Base-by-base conservation (phyloP, 2,888 invertebrate species). In the Agonopterix subpropinquella region DNA sequence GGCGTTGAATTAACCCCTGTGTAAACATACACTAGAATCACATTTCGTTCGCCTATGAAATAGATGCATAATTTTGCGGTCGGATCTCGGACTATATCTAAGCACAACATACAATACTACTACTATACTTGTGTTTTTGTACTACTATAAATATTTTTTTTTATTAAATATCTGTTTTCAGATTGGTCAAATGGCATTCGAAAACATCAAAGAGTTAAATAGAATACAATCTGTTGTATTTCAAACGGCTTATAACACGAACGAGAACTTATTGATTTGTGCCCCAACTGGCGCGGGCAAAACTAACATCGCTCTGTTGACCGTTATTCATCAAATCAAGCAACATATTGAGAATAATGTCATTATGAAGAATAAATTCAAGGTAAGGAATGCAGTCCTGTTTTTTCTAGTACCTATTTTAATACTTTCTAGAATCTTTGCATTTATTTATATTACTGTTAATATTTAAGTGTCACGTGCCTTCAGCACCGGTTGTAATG, bases 231-330 rank as follows among this genome's bases (percentile, higher is more conserved):
- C 97, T 0, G 94, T 98, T 44, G 99, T 99, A 0, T 99, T 94
- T 78, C 93, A 96, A 53, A 93, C 96, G 0, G 99, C 99, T 0
- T 99, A 99, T 84, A 93, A 95, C 64, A 96, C 96, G 2, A 98
- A 98, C 73, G 98, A 99, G 74, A 99, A 99, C 80, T 90, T 99
- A 64, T 82, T 99, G 47, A 97, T 99, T 50, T 99, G 99, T 80
- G 99, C 99, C 0, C 99, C 99, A 0, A 99, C 99, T 0, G 99
- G 99, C 4, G 98, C 99, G 0, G 99, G 99, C 35, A 99, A 99
- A 86, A 99, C 99, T 0, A 99, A 99, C 75, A 96, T 99, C 49
- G 99, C 99, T 0, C 91, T 99, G 88, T 81, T 99, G 44, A 91
- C 97, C 1, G 94, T 99, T 15, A 92, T 98, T 0, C 96, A 98